Conservation (phyloP, 92 coral and sea anemone genomes). For the Epizoanthus scotinus region DNA sequence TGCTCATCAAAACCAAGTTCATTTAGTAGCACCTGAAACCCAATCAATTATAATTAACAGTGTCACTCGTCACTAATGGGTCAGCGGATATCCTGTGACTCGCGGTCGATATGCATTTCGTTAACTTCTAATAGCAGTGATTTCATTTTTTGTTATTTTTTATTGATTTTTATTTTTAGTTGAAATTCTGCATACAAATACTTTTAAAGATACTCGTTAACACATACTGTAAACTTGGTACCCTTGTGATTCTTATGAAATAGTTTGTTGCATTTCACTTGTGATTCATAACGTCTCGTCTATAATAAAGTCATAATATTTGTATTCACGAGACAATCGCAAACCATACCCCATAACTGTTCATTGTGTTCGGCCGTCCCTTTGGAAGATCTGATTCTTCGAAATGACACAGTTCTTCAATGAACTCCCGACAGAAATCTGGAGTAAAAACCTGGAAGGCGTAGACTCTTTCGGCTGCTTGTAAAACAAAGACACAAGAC, state of each 20-base stretch:
- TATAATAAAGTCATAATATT: background rate
- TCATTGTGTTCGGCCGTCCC: slow-evolving; percentile 99
- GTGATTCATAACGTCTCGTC: background rate
- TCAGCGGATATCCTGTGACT: too few species aligned
- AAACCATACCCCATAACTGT: slow-evolving; percentile 85
- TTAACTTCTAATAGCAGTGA: too few species aligned
- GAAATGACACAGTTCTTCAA: slow-evolving; percentile 82
- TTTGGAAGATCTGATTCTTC: slow-evolving; percentile 77
- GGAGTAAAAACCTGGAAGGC: slow-evolving; percentile 78
- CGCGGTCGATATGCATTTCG: too few species aligned
- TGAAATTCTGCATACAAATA: too few species aligned
- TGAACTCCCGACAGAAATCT: slow-evolving; percentile 66
- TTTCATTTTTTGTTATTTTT: too few species aligned
- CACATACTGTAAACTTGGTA: too few species aligned
- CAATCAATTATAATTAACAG: background rate
- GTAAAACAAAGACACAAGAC: slow-evolving; percentile 3
- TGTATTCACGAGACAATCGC: background rate
- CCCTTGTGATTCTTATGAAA: too few species aligned
- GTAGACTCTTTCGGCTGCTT: slow-evolving; percentile 72
- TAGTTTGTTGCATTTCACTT: too few species aligned
- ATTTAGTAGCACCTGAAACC: slow-evolving; percentile 72
- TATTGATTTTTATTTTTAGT: too few species aligned
- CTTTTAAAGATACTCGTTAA: too few species aligned
- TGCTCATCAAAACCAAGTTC: slow-evolving; percentile 91
- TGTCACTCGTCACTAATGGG: too few species aligned